These are phyloP conservation scores for Mungos mungo DNA, from an alignment of 2,113 vertebrate genomes.

Conservation along the genomic window DNA sequence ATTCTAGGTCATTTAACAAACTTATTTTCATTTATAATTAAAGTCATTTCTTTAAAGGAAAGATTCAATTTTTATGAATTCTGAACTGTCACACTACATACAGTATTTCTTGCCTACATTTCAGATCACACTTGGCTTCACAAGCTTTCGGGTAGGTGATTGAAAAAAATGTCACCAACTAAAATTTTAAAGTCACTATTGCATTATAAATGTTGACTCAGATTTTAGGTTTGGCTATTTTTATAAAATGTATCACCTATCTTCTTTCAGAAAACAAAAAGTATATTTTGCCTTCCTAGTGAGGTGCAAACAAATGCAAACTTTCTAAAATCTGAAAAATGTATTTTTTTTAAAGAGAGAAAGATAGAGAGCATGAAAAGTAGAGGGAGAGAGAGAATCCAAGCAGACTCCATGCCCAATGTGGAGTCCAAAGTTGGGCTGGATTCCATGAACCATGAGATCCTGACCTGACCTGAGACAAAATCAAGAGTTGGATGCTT, in stretches of 20 bases:
- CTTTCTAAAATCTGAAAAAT: neutral
- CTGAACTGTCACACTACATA: neutral
- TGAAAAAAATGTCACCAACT: neutral
- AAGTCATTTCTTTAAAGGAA: conserved; percentile 2
- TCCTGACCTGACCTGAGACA: no score
- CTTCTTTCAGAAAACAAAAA: neutral
- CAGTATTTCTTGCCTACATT: neutral
- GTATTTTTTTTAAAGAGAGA: no score
- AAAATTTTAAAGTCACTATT: neutral
- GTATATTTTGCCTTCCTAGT: neutral
- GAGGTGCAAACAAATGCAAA: neutral
- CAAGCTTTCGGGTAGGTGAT: neutral
- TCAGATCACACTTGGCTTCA: neutral
- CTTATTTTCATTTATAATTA: neutral
- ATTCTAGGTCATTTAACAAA: neutral
- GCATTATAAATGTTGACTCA: neutral
- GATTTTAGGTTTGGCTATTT: neutral
- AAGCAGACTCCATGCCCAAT: no score
- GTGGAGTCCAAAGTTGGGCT: no score
- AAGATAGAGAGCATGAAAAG: no score
- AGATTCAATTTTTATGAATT: neutral
- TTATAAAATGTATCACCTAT: neutral
- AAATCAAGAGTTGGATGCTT: no score
- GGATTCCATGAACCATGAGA: no score
- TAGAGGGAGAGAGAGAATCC: no score